Evolutionary conservation across 2,888 invertebrate species (phyloP).

Genomic region (Neoscelio sp.): DNA sequence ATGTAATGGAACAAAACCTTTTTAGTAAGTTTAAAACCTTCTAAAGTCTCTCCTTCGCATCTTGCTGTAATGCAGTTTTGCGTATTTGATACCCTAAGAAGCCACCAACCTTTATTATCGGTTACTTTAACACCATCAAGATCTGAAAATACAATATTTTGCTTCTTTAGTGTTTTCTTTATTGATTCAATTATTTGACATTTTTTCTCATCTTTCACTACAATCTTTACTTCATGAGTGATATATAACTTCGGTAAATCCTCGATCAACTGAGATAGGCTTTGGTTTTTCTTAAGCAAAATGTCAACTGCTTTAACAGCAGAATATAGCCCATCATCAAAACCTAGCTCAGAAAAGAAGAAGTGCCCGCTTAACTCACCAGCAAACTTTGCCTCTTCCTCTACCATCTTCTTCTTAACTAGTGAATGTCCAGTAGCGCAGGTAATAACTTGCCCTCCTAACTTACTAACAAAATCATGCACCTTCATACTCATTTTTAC

Average conservation of each 20-base stretch:
- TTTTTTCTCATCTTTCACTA: conserved; percentile 47
- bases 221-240: conserved; percentile 46
- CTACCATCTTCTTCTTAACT: conserved; percentile 47
- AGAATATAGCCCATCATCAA: conserved; percentile 47
- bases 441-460: conserved; percentile 48
- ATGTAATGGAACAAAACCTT: conserved; percentile 41
- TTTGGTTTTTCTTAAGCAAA: conserved; percentile 46
- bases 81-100: conserved; percentile 43
- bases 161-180: conserved; percentile 37
- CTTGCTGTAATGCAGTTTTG: conserved; percentile 43
- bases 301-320: conserved; percentile 44
- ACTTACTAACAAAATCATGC: conserved; percentile 45
- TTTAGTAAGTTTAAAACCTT: conserved; percentile 42
- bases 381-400: conserved; percentile 45
- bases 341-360: conserved; percentile 44
- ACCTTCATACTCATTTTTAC: conserved; percentile 50
- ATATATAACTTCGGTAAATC: conserved; percentile 43
- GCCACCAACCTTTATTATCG: conserved; percentile 47
- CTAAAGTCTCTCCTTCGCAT: conserved; percentile 40
- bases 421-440: conserved; percentile 47
- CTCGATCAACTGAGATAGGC: conserved; percentile 39
- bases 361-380: conserved; percentile 45
- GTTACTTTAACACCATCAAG: conserved; percentile 45
- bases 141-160: conserved; percentile 46
- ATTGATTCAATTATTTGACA: conserved; percentile 42